phyloP scores from a whole-genome alignment of 2,888 invertebrate species.

The Microchrysa polita region DNA sequence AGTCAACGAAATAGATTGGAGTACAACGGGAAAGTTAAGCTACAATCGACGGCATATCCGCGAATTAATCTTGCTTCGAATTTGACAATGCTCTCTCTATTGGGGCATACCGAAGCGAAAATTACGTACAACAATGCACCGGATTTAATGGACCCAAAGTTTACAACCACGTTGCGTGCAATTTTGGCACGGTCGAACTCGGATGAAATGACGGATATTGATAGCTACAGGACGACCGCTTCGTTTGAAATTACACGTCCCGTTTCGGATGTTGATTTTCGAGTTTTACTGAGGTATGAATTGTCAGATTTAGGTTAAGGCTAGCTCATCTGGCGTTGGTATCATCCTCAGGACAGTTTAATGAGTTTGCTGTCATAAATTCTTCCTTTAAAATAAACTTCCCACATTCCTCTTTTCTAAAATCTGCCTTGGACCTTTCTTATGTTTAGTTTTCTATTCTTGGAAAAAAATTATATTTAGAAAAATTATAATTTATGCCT shows the following conservation, averaged over 20 bases:
- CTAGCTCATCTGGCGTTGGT: no score
- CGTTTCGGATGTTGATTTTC: constrained; percentile 73
- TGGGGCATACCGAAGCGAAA: constrained; percentile 77
- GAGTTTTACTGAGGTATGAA: constrained; percentile 66
- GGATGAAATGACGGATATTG: constrained; percentile 67
- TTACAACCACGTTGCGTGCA: constrained; percentile 71
- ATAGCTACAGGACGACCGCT: constrained; percentile 67
- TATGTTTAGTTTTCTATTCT: no score
- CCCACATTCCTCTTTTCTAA: no score
- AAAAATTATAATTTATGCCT: no score
- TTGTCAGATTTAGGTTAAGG: no score
- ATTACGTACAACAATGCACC: constrained; percentile 76
- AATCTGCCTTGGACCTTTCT: no score
- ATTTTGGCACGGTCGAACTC: constrained; percentile 71
- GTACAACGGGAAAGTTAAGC: constrained; percentile 71
- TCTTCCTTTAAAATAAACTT: no score
- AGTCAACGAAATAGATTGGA: constrained; percentile 60
- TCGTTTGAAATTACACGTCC: constrained; percentile 72
- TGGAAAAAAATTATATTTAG: no score
- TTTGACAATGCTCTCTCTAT: constrained; percentile 73
- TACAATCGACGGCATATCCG: constrained; percentile 81
- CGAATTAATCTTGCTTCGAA: constrained; percentile 75
- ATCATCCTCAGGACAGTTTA: no score
- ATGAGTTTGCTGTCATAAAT: no score
- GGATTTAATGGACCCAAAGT: constrained; percentile 67